A percentile compares a stretch with the other conserved stretches of the same genome.
Evolutionary conservation across 2,797 vertebrate genomes (phyloP).

Genomic region (Pipistrellus pipistrellus): DNA sequence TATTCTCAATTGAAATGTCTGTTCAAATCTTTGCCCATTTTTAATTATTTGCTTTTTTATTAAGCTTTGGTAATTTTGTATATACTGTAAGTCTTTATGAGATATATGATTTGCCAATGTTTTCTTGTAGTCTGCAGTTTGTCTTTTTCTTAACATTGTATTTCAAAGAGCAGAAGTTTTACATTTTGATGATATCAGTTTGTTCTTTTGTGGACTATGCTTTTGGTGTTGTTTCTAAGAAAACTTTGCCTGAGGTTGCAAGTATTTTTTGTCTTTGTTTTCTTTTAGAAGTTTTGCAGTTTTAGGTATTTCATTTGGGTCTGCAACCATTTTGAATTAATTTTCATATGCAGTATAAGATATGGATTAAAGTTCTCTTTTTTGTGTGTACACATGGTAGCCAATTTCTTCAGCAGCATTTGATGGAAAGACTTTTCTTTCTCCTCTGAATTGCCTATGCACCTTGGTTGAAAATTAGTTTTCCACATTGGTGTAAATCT

Average conservation of each 20-base stretch:
- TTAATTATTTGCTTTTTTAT: conserved; percentile 30
- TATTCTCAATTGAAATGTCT: conserved; percentile 9
- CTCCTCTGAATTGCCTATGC: not conserved
- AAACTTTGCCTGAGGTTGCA: not conserved
- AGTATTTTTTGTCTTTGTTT: conserved; percentile 1
- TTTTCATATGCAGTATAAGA: not conserved
- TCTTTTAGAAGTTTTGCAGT: not conserved
- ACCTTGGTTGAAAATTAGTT: not conserved
- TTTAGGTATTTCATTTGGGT: not conserved
- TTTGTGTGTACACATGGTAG: not conserved
- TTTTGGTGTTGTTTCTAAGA: conserved; percentile 38
- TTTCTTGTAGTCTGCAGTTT: conserved; percentile 14
- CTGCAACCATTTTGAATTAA: conserved; percentile 17
- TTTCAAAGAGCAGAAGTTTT: conserved; percentile 54
- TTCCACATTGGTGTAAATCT: not conserved
- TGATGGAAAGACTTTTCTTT: not conserved
- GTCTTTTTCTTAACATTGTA: not conserved
- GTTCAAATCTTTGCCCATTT: conserved; percentile 8
- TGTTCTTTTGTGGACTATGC: conserved; percentile 35
- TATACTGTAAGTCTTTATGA: not conserved
- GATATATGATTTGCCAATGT: conserved; percentile 7
- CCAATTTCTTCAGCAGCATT: not conserved
- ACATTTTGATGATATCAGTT: not conserved
- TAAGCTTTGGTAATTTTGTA: not conserved
- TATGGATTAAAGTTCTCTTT: not conserved